A percentile compares a stretch with the other conserved stretches of the same genome.
Evolutionary conservation across 1,140 invertebrate species (phyloP).

Genomic region (Zaprionus taronus): DNA sequence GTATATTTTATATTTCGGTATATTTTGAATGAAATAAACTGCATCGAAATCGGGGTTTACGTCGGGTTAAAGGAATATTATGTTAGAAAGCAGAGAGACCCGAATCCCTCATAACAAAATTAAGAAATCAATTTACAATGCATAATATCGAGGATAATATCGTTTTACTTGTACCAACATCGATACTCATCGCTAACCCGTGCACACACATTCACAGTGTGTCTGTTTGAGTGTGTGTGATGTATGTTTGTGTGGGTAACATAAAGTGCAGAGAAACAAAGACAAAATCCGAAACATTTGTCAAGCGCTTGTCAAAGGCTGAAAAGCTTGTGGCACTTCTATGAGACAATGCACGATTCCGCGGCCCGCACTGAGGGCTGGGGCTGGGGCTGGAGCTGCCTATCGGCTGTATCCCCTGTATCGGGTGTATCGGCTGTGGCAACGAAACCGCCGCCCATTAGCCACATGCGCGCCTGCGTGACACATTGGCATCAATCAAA

Average conservation of each 20-base stretch:
- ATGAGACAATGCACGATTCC: conserved; percentile 40
- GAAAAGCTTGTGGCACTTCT: conserved; percentile 44
- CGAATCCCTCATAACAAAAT: not conserved
- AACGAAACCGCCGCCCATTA: conserved; percentile 75
- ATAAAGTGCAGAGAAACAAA: conserved; percentile 31
- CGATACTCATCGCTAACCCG: not conserved
- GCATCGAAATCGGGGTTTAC: too few species aligned
- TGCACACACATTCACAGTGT: not conserved
- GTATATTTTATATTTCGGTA: too few species aligned
- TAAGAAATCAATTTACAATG: not conserved
- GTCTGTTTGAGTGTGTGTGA: not conserved
- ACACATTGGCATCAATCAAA: conserved; percentile 84
- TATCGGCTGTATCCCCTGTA: not conserved
- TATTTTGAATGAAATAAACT: too few species aligned
- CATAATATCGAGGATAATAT: not conserved
- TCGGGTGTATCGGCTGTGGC: conserved; percentile 12
- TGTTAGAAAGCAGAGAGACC: not conserved
- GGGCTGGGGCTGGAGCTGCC: not conserved
- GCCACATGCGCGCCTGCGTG: conserved; percentile 84
- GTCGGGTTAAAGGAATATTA: not conserved
- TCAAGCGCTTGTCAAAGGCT: conserved; percentile 73
- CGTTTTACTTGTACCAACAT: not conserved
- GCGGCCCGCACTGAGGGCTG: not conserved
- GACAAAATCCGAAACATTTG: conserved; percentile 69
- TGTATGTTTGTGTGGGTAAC: not conserved